Base-by-base conservation (phyloP, 2,113 vertebrate species). In the Silurus meridionalis region DNA sequence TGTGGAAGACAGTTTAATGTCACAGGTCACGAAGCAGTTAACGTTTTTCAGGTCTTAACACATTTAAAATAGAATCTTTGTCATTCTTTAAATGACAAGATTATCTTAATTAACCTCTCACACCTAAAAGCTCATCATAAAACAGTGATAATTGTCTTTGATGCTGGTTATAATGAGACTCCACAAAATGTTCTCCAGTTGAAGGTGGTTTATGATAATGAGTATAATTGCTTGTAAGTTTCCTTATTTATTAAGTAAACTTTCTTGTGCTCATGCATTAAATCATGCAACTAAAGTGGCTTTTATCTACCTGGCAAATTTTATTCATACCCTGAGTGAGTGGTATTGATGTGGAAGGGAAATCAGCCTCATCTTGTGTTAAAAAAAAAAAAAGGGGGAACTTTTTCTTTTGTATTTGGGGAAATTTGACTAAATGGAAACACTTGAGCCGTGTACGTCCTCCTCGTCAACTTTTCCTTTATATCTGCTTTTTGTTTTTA, bases 21-120 rank as follows among this genome's bases (percentile, higher is more conserved):
- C 37, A 37, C 37, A 37, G 37, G 8, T 50, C 21, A 23, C 46
- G 2, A 75, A 74, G 71, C 72, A 75, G 48, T 75, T 23, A 10
- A 75, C 21, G 0, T 75, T 75, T 75, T 4, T 15, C 2, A 37
- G 2, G 37, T 37, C 37, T 37, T 37, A 37, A 37, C 37, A 37
- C 37, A 37, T 37, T 37, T 37, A 37, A 37, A 37, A 37, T 37
- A 37, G 37, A 37, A 37, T 37, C 7, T 23, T 74, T 21, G 82
- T 60, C 19, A 58, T 63, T 77, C 77, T 50, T 37, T 37, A 64
- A 77, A 37, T 3, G 37, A 28, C 69, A 11, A 52, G 46, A 6
- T 84, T 61, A 53, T 7, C 28, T n/a, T 64, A 21, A 67, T 85
- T 79, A 79, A 53, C 58, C 21, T 85, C 58, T 85, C 8, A 19